Conservation (phyloP, 2,113 vertebrate genomes). For the Upupa epops region DNA sequence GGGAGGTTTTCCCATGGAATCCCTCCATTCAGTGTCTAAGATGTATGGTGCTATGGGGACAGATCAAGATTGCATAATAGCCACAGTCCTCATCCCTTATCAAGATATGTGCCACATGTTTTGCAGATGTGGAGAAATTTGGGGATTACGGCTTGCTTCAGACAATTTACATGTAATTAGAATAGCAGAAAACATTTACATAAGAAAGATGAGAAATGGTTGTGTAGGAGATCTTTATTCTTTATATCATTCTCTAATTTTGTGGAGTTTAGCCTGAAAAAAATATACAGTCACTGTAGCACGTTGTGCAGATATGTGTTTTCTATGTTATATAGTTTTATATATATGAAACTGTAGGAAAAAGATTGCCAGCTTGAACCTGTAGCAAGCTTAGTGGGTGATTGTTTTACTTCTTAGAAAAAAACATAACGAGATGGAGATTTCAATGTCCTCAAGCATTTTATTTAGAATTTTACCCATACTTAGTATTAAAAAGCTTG, state of each 20-base stretch:
- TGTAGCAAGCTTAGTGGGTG: background rate
- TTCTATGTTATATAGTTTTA: background rate
- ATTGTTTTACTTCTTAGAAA: background rate
- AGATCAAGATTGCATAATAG: background rate
- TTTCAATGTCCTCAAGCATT: background rate
- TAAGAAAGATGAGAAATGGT: background rate
- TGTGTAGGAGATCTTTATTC: background rate
- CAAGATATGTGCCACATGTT: background rate
- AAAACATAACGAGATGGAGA: background rate
- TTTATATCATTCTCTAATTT: background rate
- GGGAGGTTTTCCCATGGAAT: background rate
- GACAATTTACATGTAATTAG: slow-evolving; percentile 24
- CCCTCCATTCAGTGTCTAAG: slow-evolving; percentile 13
- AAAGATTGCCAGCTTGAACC: background rate
- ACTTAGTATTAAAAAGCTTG: background rate
- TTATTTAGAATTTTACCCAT: background rate
- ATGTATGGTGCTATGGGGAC: background rate
- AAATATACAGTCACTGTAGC: background rate
- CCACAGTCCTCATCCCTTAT: slow-evolving; percentile 7
- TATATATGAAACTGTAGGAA: background rate
- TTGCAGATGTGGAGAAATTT: slow-evolving; percentile 14
- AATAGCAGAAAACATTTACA: slow-evolving; percentile 27
- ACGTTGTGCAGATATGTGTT: background rate
- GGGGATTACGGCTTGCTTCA: slow-evolving; percentile 27
- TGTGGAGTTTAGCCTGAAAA: background rate